Percentiles rank a stretch among this genome's conserved stretches.
Evolutionary conservation across 1,140 invertebrate genomes (phyloP).

Genomic region (Danaus melanippus): DNA sequence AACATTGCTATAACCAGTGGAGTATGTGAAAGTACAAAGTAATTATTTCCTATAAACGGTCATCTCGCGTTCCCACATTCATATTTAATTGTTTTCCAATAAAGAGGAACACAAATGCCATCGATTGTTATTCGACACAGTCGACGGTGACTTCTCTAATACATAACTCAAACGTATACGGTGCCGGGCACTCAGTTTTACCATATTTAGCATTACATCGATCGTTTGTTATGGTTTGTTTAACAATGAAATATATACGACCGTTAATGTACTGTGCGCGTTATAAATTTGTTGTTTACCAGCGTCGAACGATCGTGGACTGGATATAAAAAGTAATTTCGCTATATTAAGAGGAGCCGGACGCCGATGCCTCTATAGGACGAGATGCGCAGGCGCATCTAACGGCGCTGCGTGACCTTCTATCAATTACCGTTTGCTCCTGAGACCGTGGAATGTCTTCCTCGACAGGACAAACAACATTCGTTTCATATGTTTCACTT

Average conservation of each 20-base stretch:
- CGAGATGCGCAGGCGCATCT: conserved; percentile 50
- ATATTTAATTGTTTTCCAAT: conserved; percentile 23
- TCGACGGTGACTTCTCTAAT: conserved; percentile 5
- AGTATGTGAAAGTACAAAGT: conserved; percentile 4
- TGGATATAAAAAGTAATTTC: conserved; percentile 21
- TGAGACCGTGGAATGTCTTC: conserved; percentile 34
- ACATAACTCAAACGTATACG: too few relatives aligned
- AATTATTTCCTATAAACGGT: conserved; percentile 15
- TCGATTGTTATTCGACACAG: conserved; percentile 13
- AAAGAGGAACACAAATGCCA: conserved; percentile 13
- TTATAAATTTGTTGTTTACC: conserved; percentile 2
- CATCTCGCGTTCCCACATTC: conserved; percentile 17
- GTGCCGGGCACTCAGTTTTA: too few relatives aligned
- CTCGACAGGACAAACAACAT: conserved; percentile 6
- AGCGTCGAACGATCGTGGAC: conserved; percentile 3
- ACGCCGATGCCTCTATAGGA: conserved; percentile 44
- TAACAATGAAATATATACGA: not conserved
- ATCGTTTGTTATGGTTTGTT: not conserved
- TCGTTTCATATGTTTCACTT: too few relatives aligned
- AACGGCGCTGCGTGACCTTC: conserved; percentile 55
- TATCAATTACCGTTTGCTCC: conserved; percentile 62
- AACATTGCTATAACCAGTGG: too few relatives aligned
- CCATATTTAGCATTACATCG: not conserved
- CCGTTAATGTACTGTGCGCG: conserved; percentile 1
- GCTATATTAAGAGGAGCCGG: conserved; percentile 32